A percentile compares a stretch with the other conserved stretches of the same genome.
These are phyloP conservation scores for Ciconia boyciana DNA, from an alignment of 2,113 vertebrate species.

Conservation along the genomic window DNA sequence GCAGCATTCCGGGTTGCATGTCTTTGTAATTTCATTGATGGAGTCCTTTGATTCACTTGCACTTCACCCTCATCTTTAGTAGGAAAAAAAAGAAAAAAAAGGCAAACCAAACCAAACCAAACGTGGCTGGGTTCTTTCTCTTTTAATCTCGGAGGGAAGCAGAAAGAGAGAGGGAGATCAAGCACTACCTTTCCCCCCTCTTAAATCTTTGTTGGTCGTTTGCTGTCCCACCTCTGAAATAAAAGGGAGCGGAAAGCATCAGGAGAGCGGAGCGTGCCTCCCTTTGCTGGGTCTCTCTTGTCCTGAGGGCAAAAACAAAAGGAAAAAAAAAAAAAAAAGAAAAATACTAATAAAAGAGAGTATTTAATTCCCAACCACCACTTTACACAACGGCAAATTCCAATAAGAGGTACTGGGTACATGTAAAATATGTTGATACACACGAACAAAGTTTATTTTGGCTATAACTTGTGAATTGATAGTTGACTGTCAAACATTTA, in stretches of 20 bases:
- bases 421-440: slow-evolving; percentile 97
- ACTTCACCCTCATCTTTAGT: slow-evolving; percentile 73
- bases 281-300: slow-evolving; percentile 18
- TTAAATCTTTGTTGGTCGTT: neutral
- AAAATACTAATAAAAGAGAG: neutral
- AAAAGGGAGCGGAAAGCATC: slow-evolving; percentile 16
- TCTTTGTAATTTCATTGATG: slow-evolving; percentile 81
- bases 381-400: slow-evolving; percentile 58
- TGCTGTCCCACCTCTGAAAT: slow-evolving; percentile 34
- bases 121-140: slow-evolving; percentile 42
- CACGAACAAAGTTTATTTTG: slow-evolving; percentile 92
- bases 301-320: neutral
- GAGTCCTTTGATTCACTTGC: slow-evolving; percentile 76
- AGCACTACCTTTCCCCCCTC: neutral
- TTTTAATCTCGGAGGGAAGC: slow-evolving; percentile 40
- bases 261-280: neutral
- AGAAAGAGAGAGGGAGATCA: slow-evolving; percentile 1
- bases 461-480: slow-evolving; percentile 88
- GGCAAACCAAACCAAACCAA: slow-evolving; percentile 28
- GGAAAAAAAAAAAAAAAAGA: no score
- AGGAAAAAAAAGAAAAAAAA: slow-evolving; percentile 28
- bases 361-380: slow-evolving; percentile 58
- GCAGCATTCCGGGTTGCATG: slow-evolving; percentile 85
- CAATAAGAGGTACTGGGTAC: slow-evolving; percentile 74
- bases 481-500: slow-evolving; percentile 83